Evolutionary conservation across 2,113 vertebrate species (phyloP).

Genomic region (Pomatostomus ruficeps): DNA sequence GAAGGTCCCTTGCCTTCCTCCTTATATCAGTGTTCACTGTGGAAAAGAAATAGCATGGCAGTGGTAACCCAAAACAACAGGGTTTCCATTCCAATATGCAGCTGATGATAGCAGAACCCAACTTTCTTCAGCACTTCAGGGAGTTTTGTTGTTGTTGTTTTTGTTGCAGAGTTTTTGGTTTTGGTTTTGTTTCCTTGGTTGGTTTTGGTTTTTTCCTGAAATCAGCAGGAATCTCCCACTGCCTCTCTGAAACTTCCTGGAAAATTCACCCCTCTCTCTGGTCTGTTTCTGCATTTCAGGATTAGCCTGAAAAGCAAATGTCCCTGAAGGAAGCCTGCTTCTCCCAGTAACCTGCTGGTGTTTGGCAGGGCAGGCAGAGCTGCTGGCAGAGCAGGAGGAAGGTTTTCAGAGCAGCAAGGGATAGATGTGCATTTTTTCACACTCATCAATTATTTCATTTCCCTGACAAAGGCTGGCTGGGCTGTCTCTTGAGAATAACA

Average conservation of each 20-base stretch:
- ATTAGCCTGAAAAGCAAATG: neutral
- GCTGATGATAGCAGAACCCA: neutral
- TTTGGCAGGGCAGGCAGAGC: neutral
- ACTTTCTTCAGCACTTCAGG: neutral
- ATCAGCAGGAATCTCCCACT: neutral
- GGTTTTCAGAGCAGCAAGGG: neutral
- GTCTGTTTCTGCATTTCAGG: neutral
- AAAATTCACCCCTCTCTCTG: neutral
- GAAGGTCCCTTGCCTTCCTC: neutral
- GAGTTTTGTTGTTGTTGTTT: neutral
- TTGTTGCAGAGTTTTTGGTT: neutral
- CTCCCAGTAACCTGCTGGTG: neutral
- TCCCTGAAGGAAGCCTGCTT: neutral
- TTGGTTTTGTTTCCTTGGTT: neutral
- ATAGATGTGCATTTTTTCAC: neutral
- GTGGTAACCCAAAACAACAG: neutral
- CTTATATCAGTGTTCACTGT: neutral
- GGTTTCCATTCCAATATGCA: neutral
- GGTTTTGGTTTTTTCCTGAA: neutral
- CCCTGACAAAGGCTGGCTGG: neutral
- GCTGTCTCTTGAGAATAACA: neutral
- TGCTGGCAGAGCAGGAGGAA: neutral
- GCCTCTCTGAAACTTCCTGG: neutral
- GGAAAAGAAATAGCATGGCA: neutral
- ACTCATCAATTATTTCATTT: neutral